Percentiles rank a stretch among this genome's conserved stretches.
Conservation (phyloP, 2,888 invertebrate species). For the Notocelia uddmanniana region DNA sequence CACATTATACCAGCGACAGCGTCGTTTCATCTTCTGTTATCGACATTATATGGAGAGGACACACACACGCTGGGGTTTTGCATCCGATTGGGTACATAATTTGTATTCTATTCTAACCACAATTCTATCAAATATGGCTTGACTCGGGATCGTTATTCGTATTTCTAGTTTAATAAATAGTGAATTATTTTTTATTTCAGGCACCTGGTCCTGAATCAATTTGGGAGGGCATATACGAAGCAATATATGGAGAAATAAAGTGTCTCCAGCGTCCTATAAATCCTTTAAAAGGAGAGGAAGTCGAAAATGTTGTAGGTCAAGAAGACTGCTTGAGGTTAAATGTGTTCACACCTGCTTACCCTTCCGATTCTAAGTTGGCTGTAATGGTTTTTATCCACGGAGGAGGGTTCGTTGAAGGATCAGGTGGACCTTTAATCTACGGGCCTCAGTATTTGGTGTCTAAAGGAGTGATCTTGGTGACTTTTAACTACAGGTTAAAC, state of each 20-base stretch:
- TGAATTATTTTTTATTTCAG: constrained; percentile 6
- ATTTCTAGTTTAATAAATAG: too few relatives aligned
- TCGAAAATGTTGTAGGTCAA: constrained; percentile 64
- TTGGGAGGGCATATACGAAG: constrained; percentile 71
- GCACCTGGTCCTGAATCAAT: constrained; percentile 65
- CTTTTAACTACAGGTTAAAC: constrained; percentile 73
- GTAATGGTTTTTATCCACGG: constrained; percentile 79
- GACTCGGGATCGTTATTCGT: background rate
- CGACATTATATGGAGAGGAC: too few relatives aligned
- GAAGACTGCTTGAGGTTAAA: constrained; percentile 70
- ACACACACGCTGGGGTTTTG: too few relatives aligned
- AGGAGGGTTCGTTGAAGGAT: constrained; percentile 72
- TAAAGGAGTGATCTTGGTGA: constrained; percentile 70
- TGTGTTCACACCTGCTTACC: constrained; percentile 66
- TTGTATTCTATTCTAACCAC: background rate
- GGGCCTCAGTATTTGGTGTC: constrained; percentile 69
- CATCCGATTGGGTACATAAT: too few relatives aligned
- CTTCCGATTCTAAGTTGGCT: constrained; percentile 56
- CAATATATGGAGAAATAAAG: constrained; percentile 65
- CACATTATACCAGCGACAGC: too few relatives aligned
- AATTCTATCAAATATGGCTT: background rate
- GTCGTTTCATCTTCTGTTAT: too few relatives aligned
- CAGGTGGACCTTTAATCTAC: constrained; percentile 61
- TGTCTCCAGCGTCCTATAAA: constrained; percentile 60
- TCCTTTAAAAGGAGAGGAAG: constrained; percentile 47